Base-by-base conservation (phyloP, 1,140 invertebrate genomes). In the Argopecten irradians region DNA sequence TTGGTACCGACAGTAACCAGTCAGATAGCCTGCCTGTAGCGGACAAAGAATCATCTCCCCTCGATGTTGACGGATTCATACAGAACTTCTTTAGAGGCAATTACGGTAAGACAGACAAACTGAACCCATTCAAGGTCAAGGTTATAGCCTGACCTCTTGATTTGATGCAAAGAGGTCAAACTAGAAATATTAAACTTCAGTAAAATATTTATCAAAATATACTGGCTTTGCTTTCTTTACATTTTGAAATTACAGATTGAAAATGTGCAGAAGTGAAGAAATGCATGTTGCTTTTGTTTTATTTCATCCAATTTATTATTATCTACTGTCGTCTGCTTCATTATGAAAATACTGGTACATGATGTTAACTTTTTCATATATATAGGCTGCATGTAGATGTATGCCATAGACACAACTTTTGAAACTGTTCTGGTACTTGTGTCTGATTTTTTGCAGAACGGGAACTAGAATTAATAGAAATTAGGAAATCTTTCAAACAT, bases 401-500 rank as follows among this genome's bases (percentile, higher is more conserved):
- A n/a, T n/a, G n/a, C n/a, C n/a, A n/a, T n/a, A n/a, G n/a, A n/a
- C n/a, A n/a, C n/a, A n/a, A n/a, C n/a, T 84, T 34, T 1, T 84
- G 9, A 71, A 19, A 71, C 1, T 32, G 19, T 34, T 22, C 32
- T 86, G 5, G 14, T 33, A 35, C 86, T 86, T 39, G 32, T 84
- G 13, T 91, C 33, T 86, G 46, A 35, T 86, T 32, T 82, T 87
- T 91, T 91, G 22, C 88, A 94, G 94, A 94, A 86, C 83, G 94
- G 83, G 93, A 94, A 43, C 87, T 91, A 87, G 94, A 94, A 89
- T 94, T 94, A n/a, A 84, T 84, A 83, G 43, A 87, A 1, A 88
- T 94, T 34, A 89, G 90, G 87, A 89, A 91, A 82, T 86, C 89
- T 85, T 86, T 94, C 19, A 90, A 93, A 88, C 88, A 86, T 39